Percentiles rank a stretch among this genome's conserved stretches.
These are phyloP conservation scores for Nephrocerus scutellatus DNA, from an alignment of 2,888 invertebrate species.

Conservation along the genomic window DNA sequence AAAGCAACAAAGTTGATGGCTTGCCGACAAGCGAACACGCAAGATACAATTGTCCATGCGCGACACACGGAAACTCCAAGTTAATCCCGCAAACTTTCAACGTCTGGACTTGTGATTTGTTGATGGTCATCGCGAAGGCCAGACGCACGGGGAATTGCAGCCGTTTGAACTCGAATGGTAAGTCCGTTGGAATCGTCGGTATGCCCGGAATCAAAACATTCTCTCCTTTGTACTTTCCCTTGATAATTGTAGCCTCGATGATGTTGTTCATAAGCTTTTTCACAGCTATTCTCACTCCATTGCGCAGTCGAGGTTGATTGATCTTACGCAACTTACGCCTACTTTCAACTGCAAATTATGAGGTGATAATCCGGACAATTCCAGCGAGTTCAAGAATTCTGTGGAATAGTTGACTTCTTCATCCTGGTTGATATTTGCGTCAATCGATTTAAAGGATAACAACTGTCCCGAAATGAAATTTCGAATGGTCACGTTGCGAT, in stretches of 20 bases:
- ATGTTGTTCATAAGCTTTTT: conserved; percentile 29
- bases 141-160: conserved; percentile 17
- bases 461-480: conserved; percentile 11
- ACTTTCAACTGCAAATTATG: conserved; percentile 25
- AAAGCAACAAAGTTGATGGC: conserved; percentile 4
- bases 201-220: conserved; percentile 31
- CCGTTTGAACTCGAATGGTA: conserved; percentile 2
- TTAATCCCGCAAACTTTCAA: conserved; percentile 27
- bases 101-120: conserved; percentile 35
- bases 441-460: conserved; percentile 17
- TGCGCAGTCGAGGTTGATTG: conserved; percentile 26
- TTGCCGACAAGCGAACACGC: conserved; percentile 4
- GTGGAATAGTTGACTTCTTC: conserved; percentile 20
- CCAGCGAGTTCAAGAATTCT: conserved; percentile 23
- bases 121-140: conserved; percentile 33
- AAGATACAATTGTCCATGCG: conserved; percentile 1
- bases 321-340: conserved; percentile 27
- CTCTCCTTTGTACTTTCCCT: conserved; percentile 17
- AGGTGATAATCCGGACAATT: conserved; percentile 20
- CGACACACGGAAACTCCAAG: conserved; percentile 22
- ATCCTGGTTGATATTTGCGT: conserved; percentile 15
- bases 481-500: conserved; percentile 15
- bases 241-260: conserved; percentile 26
- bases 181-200: conserved; percentile 33
- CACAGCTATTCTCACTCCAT: conserved; percentile 26